Evolutionary conservation across 2,888 invertebrate genomes (phyloP).

Genomic region (Tachina grossa): DNA sequence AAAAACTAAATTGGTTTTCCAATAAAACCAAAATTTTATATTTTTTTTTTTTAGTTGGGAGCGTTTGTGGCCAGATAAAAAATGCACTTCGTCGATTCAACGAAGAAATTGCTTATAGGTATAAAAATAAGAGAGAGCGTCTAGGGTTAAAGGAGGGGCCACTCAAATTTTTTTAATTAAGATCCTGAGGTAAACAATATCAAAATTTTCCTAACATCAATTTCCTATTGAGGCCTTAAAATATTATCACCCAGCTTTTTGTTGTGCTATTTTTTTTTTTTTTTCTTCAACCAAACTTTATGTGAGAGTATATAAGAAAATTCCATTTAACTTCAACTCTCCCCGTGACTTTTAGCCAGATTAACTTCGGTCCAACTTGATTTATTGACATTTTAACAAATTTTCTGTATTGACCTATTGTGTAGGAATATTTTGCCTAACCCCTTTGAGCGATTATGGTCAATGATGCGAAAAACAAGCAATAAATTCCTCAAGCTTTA

Average conservation of each 20-base stretch:
- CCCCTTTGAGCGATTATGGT: constrained; percentile 54
- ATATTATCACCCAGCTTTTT: neutral
- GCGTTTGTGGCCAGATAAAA: too few relatives aligned
- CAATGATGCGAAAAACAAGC: constrained; percentile 20
- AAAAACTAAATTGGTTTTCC: too few relatives aligned
- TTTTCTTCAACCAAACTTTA: neutral
- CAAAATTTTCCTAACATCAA: neutral
- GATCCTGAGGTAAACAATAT: too few relatives aligned
- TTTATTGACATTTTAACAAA: constrained; percentile 61
- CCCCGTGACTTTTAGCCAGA: neutral
- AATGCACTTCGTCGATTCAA: too few relatives aligned
- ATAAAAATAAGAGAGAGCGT: too few relatives aligned
- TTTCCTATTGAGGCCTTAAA: constrained; percentile 9
- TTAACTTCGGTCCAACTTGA: constrained; percentile 42
- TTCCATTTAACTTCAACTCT: constrained; percentile 22
- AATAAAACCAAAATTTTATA: too few relatives aligned
- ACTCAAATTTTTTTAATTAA: too few relatives aligned
- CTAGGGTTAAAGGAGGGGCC: too few relatives aligned
- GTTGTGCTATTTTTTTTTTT: neutral
- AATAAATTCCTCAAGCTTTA: constrained; percentile 16
- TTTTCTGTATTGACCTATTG: constrained; percentile 62
- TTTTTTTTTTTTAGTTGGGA: too few relatives aligned
- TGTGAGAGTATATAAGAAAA: constrained; percentile 13
- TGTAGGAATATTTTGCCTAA: constrained; percentile 44
- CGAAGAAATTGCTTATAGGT: too few relatives aligned